Evolutionary conservation across 2,888 invertebrate species (phyloP).

Genomic region (Julus scanicus): DNA sequence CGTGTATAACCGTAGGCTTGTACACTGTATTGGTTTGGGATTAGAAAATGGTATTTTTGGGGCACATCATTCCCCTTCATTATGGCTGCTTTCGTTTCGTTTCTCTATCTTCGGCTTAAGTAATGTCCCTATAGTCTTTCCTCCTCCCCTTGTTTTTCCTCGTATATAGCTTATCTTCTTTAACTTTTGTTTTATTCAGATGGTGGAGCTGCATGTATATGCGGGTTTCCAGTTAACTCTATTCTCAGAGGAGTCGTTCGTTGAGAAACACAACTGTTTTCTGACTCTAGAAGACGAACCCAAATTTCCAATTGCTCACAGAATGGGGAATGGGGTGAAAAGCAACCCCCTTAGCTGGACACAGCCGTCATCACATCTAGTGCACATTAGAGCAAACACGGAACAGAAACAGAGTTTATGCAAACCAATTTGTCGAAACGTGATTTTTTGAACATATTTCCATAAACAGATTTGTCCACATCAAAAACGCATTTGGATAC

Average conservation of each 20-base stretch:
- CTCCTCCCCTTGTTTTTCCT: constrained; percentile 44
- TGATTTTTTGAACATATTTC: too few species aligned
- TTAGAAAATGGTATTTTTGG: constrained; percentile 23
- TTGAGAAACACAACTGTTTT: constrained; percentile 44
- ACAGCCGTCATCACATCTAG: not conserved
- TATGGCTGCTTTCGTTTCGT: constrained; percentile 28
- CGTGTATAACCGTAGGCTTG: not conserved
- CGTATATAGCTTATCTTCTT: constrained; percentile 51
- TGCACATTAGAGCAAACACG: too few species aligned
- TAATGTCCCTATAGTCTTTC: constrained; percentile 7
- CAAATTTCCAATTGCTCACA: not conserved
- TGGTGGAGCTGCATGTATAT: constrained; percentile 11
- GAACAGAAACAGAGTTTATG: too few species aligned
- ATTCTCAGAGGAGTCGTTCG: constrained; percentile 44
- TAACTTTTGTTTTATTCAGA: constrained; percentile 55
- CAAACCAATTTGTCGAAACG: too few species aligned
- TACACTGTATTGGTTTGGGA: not conserved
- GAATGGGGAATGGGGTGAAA: constrained; percentile 4
- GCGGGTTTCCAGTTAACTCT: constrained; percentile 43
- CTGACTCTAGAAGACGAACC: constrained; percentile 18
- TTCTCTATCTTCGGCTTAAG: constrained; percentile 31
- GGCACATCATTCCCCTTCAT: constrained; percentile 38
- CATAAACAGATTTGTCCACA: too few species aligned
- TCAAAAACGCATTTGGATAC: too few species aligned
- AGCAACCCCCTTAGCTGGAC: not conserved